Evolutionary conservation across 1,140 invertebrate genomes (phyloP), one percentile per base, ranked within the genome.

Genomic region (honey bee (Apis mellifera)): DNA sequence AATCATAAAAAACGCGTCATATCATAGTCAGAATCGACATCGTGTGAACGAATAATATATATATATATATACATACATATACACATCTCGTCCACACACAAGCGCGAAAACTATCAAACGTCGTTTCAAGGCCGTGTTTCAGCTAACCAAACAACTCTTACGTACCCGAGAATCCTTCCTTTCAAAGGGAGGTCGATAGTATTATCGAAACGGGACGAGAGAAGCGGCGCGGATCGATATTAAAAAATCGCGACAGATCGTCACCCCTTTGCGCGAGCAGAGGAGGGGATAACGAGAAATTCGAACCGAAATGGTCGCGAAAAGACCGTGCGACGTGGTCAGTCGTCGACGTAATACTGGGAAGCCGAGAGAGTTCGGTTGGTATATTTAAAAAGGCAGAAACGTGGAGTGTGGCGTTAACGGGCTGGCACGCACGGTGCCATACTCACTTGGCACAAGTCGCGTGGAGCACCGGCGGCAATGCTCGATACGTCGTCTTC

Each of bases 361-460:
- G 82, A 84, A 87, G 83, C 77, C 86, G 73, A 59, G 86, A 68
- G 68, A 74, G 83, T 70, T 84, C 82, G 68, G 80, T 78, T 85
- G 84, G 88, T 90, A 87, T 87, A 89, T 90, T 91, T 89, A 90
- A 91, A 91, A 91, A 91, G 32, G 83, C 82, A 83, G 78, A 79
- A 86, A 87, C 88, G 82, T 84, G 84, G 70, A 21, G 89, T 66
- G 60, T 66, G 60, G 52, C n/a, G 76, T 50, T 60, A 26, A 62
- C 57, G 78, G 64, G 23, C 55, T 62, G 62, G 70, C 48, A 60
- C 54, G 65, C 64, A 50, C 84, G 54, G 65, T 82, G 55, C 64
- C 70, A 70, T 62, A 55, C 75, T 11, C 48, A 42, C 32, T 78
- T 82, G 81, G 81, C 75, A 78, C 1, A 32, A 26, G 21, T n/a